Evolutionary conservation across 2,888 invertebrate genomes (phyloP).

Genomic region (Drosophila colorata): DNA sequence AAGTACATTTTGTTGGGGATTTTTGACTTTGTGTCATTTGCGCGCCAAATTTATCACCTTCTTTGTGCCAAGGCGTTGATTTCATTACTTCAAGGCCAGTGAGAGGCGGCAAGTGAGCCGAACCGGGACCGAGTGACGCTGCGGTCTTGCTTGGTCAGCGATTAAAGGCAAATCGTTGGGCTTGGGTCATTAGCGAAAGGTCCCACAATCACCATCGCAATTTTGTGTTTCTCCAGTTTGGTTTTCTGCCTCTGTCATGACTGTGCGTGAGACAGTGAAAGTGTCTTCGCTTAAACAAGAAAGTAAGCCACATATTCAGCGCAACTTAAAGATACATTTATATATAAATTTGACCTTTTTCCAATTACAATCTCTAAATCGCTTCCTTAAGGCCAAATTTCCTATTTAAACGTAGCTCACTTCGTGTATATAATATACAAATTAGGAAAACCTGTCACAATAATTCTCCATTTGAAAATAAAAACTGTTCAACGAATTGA

Average conservation of each 20-base stretch:
- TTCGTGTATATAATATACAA: slow-evolving; percentile 24
- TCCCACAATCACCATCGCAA: slow-evolving; percentile 9
- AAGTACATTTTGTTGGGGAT: slow-evolving; percentile 60
- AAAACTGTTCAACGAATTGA: slow-evolving; percentile 19
- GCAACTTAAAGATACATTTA: not conserved
- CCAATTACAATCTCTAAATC: not conserved
- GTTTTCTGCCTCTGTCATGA: slow-evolving; percentile 6
- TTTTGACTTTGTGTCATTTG: slow-evolving; percentile 68
- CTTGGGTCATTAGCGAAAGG: slow-evolving; percentile 53
- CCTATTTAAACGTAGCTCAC: not conserved
- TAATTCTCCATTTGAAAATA: slow-evolving; percentile 44
- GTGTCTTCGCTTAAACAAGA: slow-evolving; percentile 2
- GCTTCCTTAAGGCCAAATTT: not conserved
- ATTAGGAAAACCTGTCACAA: slow-evolving; percentile 72
- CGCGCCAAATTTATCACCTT: slow-evolving; percentile 68
- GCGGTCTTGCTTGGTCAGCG: slow-evolving; percentile 45
- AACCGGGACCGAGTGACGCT: slow-evolving; percentile 15
- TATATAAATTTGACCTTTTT: not conserved
- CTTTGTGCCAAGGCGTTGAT: slow-evolving; percentile 53
- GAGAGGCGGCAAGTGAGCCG: not conserved
- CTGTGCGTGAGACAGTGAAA: slow-evolving; percentile 10
- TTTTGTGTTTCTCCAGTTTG: slow-evolving; percentile 40
- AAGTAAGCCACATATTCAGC: not conserved
- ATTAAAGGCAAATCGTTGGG: slow-evolving; percentile 48
- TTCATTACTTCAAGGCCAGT: slow-evolving; percentile 36